A percentile compares a stretch with the other conserved stretches of the same genome.
Conservation (phyloP, 1,140 invertebrate genomes). For the Eumaeus atala region DNA sequence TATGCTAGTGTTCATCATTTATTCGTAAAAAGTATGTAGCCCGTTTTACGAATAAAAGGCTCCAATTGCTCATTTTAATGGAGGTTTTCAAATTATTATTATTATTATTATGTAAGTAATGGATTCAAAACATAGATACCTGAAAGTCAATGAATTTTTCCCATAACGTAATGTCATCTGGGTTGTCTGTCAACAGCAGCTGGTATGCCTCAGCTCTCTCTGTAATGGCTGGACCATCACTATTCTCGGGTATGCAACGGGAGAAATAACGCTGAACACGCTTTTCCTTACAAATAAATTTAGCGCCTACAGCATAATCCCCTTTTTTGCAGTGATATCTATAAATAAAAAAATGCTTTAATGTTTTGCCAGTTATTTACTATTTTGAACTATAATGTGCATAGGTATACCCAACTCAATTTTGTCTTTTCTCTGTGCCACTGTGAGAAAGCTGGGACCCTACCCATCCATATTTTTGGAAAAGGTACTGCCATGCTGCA, state of each 20-base stretch:
- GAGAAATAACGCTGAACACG: constrained; percentile 30
- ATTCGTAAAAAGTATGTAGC: too few species aligned
- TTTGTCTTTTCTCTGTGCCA: not conserved
- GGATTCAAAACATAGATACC: constrained; percentile 15
- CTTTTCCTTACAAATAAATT: not conserved
- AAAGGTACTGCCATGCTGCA: too few species aligned
- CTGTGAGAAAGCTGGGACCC: not conserved
- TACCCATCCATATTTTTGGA: too few species aligned
- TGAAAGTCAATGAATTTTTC: constrained; percentile 38
- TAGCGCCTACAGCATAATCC: not conserved
- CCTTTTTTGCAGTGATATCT: constrained; percentile 5
- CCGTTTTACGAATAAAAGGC: too few species aligned
- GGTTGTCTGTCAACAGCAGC: constrained; percentile 23
- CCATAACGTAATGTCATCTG: constrained; percentile 28
- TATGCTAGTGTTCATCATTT: too few species aligned
- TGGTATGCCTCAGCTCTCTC: constrained; percentile 29
- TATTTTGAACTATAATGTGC: not conserved
- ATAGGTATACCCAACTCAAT: not conserved
- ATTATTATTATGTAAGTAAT: too few species aligned
- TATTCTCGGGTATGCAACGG: constrained; percentile 14
- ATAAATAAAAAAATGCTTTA: not conserved
- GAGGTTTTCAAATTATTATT: too few species aligned
- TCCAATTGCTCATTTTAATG: too few species aligned
- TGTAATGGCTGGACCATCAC: constrained; percentile 19
- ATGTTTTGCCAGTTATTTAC: not conserved